A percentile compares a stretch with the other conserved stretches of the same genome.
These are phyloP conservation scores for Drymonia ruficornis DNA, from an alignment of 2,888 invertebrate species.

Conservation along the genomic window DNA sequence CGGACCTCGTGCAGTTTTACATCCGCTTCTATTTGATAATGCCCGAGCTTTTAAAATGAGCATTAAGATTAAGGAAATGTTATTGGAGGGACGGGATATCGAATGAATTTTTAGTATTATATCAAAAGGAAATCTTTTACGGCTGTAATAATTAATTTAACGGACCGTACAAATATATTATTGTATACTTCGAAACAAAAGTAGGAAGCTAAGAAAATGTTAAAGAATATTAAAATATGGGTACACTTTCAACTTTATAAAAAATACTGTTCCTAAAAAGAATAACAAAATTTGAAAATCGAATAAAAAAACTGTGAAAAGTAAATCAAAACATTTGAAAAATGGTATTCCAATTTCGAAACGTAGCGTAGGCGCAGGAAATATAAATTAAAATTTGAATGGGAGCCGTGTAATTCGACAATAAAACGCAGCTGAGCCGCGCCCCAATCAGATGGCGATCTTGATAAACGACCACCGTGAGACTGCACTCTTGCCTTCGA, in stretches of 20 bases:
- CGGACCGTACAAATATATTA: too few species aligned
- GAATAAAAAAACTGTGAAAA: background rate
- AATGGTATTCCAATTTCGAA: conserved; percentile 51
- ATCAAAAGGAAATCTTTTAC: too few species aligned
- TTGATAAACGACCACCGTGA: conserved; percentile 83
- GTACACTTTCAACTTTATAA: background rate
- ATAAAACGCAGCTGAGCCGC: conserved; percentile 83
- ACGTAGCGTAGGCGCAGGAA: conserved; percentile 49
- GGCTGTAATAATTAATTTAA: too few species aligned
- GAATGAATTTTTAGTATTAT: conserved; percentile 30
- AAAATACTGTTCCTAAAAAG: conserved; percentile 13
- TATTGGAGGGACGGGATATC: conserved; percentile 39
- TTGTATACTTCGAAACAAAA: too few species aligned
- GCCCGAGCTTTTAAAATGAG: conserved; percentile 59
- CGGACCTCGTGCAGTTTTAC: conserved; percentile 58
- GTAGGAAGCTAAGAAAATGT: too few species aligned
- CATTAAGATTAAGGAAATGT: conserved; percentile 64
- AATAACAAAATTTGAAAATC: conserved; percentile 1
- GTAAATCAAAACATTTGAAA: conserved; percentile 13
- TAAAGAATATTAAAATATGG: too few species aligned
- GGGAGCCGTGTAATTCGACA: conserved; percentile 75
- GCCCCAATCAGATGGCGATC: conserved; percentile 80
- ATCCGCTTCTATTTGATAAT: conserved; percentile 59
- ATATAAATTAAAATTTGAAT: conserved; percentile 80
- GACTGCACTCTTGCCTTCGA: conserved; percentile 70